These are phyloP conservation scores for Propsilocerus akamusi DNA, from an alignment of 1,140 invertebrate genomes.

Conservation along the genomic window DNA sequence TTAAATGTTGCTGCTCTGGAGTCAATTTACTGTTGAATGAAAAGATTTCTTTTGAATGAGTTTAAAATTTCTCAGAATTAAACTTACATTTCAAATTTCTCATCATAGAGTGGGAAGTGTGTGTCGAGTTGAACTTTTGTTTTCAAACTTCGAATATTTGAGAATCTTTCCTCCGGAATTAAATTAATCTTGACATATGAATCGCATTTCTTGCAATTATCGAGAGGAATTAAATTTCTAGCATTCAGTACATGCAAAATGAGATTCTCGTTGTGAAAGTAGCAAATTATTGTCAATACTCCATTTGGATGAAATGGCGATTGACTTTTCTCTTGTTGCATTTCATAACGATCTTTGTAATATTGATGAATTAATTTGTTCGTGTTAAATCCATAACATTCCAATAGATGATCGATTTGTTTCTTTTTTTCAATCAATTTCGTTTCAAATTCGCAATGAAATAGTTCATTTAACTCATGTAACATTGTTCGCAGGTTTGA, in stretches of 20 bases:
- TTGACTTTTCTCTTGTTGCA: slow-evolving; percentile 37
- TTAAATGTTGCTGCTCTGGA: slow-evolving; percentile 40
- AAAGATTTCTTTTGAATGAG: too few relatives aligned
- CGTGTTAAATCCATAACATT: slow-evolving; percentile 72
- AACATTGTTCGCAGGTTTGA: slow-evolving; percentile 72
- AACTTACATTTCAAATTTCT: slow-evolving; percentile 77
- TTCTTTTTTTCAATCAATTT: slow-evolving; percentile 30
- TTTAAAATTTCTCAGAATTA: slow-evolving; percentile 5
- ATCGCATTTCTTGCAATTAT: slow-evolving; percentile 31
- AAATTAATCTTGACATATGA: slow-evolving; percentile 71
- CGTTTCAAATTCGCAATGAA: slow-evolving; percentile 49
- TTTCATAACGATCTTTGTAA: slow-evolving; percentile 49
- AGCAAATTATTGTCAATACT: slow-evolving; percentile 43
- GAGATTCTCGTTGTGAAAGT: slow-evolving; percentile 37
- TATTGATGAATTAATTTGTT: slow-evolving; percentile 70
- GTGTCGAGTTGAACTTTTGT: slow-evolving; percentile 81
- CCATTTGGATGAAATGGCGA: slow-evolving; percentile 31
- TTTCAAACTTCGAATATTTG: slow-evolving; percentile 42
- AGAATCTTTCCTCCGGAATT: slow-evolving; percentile 64
- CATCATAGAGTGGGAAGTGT: slow-evolving; percentile 75
- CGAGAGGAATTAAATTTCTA: not conserved
- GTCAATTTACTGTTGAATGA: slow-evolving; percentile 47
- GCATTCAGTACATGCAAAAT: slow-evolving; percentile 18
- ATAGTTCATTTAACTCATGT: slow-evolving; percentile 66
- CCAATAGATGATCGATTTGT: slow-evolving; percentile 47